Percentiles rank a stretch among this genome's conserved stretches.
Conservation (phyloP, 2,113 vertebrate genomes). For the Seriola dumerili region DNA sequence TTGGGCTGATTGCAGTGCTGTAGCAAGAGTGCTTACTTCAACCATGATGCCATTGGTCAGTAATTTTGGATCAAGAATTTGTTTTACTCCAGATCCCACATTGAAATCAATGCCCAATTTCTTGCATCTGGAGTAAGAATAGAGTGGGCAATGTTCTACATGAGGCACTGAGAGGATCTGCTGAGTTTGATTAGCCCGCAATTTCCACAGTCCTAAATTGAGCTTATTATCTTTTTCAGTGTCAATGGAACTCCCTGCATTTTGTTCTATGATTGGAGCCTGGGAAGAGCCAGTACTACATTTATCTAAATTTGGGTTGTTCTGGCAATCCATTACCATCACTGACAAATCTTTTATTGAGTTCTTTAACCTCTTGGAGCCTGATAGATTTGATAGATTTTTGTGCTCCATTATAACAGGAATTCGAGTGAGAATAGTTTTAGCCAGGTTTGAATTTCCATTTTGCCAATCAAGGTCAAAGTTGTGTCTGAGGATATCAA, state of each 20-base stretch:
- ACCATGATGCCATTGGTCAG: conserved; percentile 56
- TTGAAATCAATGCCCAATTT: conserved; percentile 53
- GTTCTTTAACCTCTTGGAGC: rapidly evolving
- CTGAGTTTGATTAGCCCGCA: conserved; percentile 10
- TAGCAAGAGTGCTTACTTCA: conserved; percentile 33
- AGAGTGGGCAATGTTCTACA: conserved; percentile 37
- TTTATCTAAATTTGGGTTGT: not conserved
- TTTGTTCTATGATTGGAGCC: not conserved
- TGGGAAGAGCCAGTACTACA: not conserved
- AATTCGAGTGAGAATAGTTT: conserved; percentile 2
- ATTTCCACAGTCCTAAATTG: conserved; percentile 26
- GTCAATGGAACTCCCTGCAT: not conserved
- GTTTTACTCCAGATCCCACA: conserved; percentile 38
- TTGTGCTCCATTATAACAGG: not conserved
- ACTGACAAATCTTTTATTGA: not conserved
- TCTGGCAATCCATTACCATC: not conserved
- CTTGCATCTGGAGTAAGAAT: conserved; percentile 48
- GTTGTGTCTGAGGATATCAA: conserved; percentile 51
- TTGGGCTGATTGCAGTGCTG: conserved; percentile 2
- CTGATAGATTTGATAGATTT: not conserved
- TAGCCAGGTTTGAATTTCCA: conserved; percentile 16
- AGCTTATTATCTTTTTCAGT: not conserved
- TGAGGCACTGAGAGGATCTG: conserved; percentile 41
- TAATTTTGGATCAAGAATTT: conserved; percentile 32
- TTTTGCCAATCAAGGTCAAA: conserved; percentile 24